These are phyloP conservation scores for Aethina tumida DNA, from an alignment of 1,140 invertebrate species.

Conservation along the genomic window DNA sequence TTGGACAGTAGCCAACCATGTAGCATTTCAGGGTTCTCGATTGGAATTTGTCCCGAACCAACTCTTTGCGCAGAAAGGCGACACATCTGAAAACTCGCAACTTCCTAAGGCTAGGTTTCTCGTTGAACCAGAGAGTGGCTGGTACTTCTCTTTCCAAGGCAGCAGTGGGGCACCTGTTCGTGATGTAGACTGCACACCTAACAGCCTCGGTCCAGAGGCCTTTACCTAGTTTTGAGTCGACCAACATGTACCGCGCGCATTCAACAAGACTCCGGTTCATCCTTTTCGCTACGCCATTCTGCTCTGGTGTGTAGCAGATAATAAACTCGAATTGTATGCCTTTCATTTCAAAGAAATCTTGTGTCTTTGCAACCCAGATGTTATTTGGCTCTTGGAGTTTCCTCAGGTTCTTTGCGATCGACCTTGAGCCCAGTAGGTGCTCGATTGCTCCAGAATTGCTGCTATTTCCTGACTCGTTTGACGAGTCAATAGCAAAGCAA, in stretches of 20 bases:
- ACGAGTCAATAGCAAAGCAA: no score
- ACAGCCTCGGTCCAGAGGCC: constrained; percentile 36
- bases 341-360: constrained; percentile 9
- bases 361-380: no score
- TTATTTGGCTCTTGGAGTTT: no score
- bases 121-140: constrained; percentile 28
- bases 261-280: constrained; percentile 34
- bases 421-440: no score
- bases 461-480: no score
- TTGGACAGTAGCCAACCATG: constrained; percentile 5
- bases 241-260: constrained; percentile 30
- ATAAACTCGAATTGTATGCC: constrained; percentile 25
- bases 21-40: not conserved
- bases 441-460: no score
- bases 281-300: constrained; percentile 38
- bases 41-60: constrained; percentile 15
- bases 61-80: constrained; percentile 23
- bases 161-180: constrained; percentile 16
- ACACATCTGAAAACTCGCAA: constrained; percentile 29
- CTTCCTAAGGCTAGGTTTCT: constrained; percentile 14
- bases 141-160: constrained; percentile 23
- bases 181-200: constrained; percentile 15
- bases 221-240: constrained; percentile 26
- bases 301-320: constrained; percentile 32
- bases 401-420: no score